Percentiles rank a stretch among this genome's conserved stretches.
These are phyloP conservation scores for Callimorpha dominula DNA, from an alignment of 2,888 invertebrate species.

Conservation along the genomic window DNA sequence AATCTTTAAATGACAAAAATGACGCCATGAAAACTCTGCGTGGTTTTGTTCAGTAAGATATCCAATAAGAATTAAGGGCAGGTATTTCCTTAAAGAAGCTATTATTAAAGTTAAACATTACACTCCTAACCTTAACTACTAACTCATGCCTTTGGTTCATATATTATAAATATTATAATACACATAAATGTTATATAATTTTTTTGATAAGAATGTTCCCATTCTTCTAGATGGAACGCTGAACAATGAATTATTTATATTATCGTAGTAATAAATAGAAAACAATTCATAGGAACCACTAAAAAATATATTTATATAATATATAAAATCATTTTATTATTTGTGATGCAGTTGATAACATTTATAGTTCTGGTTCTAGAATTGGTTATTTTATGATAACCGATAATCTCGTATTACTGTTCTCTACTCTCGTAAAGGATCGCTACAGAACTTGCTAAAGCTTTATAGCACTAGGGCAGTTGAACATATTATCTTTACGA, in stretches of 20 bases:
- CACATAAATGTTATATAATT: not conserved
- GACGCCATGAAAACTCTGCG: not conserved
- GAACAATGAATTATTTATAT: conserved; percentile 48
- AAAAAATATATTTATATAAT: conserved; percentile 29
- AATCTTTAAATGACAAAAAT: not conserved
- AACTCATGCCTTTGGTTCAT: not conserved
- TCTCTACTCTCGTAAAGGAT: not conserved
- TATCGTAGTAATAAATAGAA: conserved; percentile 36
- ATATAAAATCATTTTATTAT: conserved; percentile 27
- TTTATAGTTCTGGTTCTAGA: conserved; percentile 20
- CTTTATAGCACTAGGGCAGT: not conserved
- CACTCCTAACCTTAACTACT: not conserved
- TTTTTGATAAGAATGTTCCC: conserved; percentile 30
- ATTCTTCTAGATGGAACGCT: conserved; percentile 22
- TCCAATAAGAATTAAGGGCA: not conserved
- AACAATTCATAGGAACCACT: conserved; percentile 30
- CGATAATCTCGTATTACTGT: not conserved
- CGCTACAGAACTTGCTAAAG: not conserved
- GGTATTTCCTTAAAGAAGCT: not conserved
- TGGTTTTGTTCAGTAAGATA: not conserved
- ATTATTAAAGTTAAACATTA: not conserved
- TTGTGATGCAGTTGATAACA: conserved; percentile 38
- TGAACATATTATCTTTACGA: not conserved
- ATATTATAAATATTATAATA: not conserved
- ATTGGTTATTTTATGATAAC: conserved; percentile 13